Percentiles rank a stretch among this genome's conserved stretches.
Evolutionary conservation across 2,113 vertebrate species (phyloP).

Genomic region (Myiozetetes cayanensis): DNA sequence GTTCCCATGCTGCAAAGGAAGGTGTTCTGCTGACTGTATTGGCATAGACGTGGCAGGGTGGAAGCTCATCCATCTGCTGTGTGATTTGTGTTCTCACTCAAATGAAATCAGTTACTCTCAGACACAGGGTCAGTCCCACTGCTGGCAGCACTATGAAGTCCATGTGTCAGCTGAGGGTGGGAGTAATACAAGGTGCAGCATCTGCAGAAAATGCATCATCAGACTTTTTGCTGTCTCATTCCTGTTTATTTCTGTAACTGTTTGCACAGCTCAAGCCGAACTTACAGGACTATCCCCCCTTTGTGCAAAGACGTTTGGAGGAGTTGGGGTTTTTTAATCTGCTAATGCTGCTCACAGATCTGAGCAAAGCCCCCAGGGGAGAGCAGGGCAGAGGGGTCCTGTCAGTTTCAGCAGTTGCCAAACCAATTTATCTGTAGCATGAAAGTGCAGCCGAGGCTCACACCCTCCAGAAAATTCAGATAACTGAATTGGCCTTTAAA

Average conservation of each 20-base stretch:
- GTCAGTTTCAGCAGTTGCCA: not conserved
- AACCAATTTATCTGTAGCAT: not conserved
- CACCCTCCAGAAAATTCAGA: not conserved
- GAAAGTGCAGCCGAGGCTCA: not conserved
- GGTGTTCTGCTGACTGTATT: not conserved
- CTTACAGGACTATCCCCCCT: not conserved
- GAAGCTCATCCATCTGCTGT: not conserved
- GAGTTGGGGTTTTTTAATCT: not conserved
- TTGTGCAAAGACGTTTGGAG: not conserved
- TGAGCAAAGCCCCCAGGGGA: not conserved
- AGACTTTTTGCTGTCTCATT: not conserved
- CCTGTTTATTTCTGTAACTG: not conserved
- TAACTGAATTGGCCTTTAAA: not conserved
- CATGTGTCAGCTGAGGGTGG: not conserved
- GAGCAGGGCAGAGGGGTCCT: not conserved
- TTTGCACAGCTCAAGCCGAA: not conserved
- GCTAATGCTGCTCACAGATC: rapidly evolving
- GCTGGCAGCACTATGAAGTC: not conserved
- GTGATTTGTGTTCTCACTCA: not conserved
- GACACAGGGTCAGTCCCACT: not conserved
- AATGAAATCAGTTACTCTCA: not conserved
- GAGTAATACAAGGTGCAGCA: rapidly evolving
- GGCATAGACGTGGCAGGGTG: not conserved
- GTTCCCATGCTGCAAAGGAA: not conserved
- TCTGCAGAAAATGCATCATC: not conserved